Conservation (phyloP, 1,140 invertebrate genomes). For the Cryptotermes secundus region DNA sequence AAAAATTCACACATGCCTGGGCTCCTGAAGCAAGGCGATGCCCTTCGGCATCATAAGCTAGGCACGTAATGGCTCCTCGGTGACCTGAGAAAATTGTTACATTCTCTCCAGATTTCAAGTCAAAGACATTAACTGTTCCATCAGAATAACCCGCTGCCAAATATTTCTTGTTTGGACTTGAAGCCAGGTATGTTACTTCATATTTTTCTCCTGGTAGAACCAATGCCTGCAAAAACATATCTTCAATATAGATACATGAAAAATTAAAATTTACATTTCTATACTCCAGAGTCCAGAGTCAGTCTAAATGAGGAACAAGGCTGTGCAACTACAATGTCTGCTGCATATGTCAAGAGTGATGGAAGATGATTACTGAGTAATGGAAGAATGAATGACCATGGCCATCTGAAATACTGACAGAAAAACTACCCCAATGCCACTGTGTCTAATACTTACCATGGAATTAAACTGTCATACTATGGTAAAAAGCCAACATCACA, state of each 20-base stretch:
- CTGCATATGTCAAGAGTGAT: no score
- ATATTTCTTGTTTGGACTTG: conserved; percentile 69
- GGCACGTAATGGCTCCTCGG: conserved; percentile 76
- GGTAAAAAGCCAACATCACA: no score
- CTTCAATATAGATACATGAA: neutral
- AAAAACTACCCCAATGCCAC: no score
- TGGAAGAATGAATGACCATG: no score
- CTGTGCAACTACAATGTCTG: no score
- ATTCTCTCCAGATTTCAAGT: conserved; percentile 66
- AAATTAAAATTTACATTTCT: conserved; percentile 28
- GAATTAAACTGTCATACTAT: no score
- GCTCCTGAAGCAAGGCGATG: conserved; percentile 82
- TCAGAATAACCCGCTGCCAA: conserved; percentile 91
- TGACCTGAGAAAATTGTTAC: conserved; percentile 86
- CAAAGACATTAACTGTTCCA: conserved; percentile 84
- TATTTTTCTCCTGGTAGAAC: conserved; percentile 74
- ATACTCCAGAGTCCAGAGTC: no score
- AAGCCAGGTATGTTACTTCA: conserved; percentile 69
- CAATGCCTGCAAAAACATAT: conserved; percentile 55
- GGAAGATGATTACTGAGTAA: no score
- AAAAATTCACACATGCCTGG: conserved; percentile 61
- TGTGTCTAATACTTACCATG: no score
- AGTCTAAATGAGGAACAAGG: no score
- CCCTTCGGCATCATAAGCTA: conserved; percentile 79
- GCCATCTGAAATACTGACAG: no score